Conservation (phyloP, 2,113 vertebrate species). For the Miniopterus natalensis region DNA sequence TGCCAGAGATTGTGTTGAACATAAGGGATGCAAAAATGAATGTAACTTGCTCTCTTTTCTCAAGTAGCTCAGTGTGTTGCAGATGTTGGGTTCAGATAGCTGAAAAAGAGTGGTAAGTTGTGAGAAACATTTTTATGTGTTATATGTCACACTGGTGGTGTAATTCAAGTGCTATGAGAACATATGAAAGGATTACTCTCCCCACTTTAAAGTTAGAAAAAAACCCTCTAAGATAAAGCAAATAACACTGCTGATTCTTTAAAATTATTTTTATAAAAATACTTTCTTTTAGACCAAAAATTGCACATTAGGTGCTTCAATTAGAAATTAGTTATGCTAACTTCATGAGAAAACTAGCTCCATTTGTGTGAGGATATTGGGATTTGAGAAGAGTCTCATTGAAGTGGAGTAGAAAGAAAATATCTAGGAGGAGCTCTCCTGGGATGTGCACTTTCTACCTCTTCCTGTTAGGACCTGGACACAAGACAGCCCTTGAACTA, state of each 20-base stretch:
- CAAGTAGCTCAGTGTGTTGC: neutral
- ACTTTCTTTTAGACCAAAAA: neutral
- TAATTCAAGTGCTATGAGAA: neutral
- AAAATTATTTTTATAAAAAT: neutral
- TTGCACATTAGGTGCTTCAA: neutral
- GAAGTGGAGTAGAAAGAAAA: neutral
- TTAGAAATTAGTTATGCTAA: neutral
- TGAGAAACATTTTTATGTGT: neutral
- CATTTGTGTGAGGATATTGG: neutral
- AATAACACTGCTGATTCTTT: neutral
- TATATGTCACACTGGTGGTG: neutral
- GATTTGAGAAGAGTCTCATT: neutral
- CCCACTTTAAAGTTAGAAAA: neutral
- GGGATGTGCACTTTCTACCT: neutral
- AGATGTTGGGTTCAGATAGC: neutral
- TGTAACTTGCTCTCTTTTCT: neutral
- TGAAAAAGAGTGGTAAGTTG: neutral
- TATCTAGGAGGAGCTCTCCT: neutral
- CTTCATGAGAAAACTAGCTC: neutral
- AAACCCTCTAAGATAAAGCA: neutral
- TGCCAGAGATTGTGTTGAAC: neutral
- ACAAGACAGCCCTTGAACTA: neutral
- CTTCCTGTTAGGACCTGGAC: neutral
- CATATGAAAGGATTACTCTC: neutral
- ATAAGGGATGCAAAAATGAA: neutral